Evolutionary conservation across 2,113 vertebrate species (phyloP), one percentile per base, ranked within the genome.

Genomic region (Theristicus caerulescens): DNA sequence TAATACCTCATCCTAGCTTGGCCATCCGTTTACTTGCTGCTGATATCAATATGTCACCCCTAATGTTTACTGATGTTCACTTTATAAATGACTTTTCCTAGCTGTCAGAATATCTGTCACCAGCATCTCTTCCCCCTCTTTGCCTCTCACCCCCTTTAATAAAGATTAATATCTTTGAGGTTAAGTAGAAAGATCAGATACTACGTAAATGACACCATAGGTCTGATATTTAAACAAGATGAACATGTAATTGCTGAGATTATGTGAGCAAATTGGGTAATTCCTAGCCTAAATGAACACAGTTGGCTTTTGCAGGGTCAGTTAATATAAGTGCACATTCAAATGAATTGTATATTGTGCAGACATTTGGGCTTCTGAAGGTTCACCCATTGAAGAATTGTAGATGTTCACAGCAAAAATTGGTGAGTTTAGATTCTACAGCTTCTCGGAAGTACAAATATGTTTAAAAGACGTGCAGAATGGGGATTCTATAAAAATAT

Each of bases 171-270:
- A 91, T 86, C 83, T 83, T 52, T 26, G 84, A 88, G 91, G 89
- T 70, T 81, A 87, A 89, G 58, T 64, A 89, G 85, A 94, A 94
- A 79, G 65, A 96, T 87, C 81, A 95, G 91, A 36, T 71, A 71
- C 78, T 84, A 44, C 12, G 32, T 80, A 96, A 96, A 95, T 88
- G 93, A 94, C 69, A 94, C 76, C 38, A 12, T 10, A 32, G 73
- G 88, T 82, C 88, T 96, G 92, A 82, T 96, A 93, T 94, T 95
- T 93, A 73, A 93, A 89, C 64, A 89, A 92, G 83, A 86, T 84
- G 86, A 94, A 70, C 78, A 22, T 27, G 54, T 92, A 94, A 96
- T 96, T 95, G 92, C 80, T 55, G 80, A 94, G 90, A 91, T 92
- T 92, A 94, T 95, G 83, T 82, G 93, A 80, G 44, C 84, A 88